Base-by-base conservation (phyloP, 2,113 vertebrate genomes). In the Tricholaema leucomelas region DNA sequence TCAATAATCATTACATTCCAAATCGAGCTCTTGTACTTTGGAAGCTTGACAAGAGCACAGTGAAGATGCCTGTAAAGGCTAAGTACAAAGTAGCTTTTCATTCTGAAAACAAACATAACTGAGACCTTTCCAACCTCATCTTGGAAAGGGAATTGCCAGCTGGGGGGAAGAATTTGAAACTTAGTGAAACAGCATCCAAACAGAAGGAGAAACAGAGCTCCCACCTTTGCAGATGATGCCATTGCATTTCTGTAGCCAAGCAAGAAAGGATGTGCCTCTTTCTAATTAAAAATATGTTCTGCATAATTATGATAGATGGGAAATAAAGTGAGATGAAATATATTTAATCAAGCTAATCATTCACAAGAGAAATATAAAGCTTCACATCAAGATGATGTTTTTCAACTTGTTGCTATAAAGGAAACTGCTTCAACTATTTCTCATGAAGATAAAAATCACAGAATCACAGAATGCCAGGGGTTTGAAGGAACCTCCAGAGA, bases 321-420 rank as follows among this genome's bases (percentile, higher is more conserved):
- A 93, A 93, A 93, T 88, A 80, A 87, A 95, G 63, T 59, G 63
- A 91, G 63, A 87, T 73, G 8, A 85, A 92, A 86, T 42, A 35
- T 56, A 66, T 94, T 91, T 96, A 92, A 94, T 96, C 84, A 81
- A 81, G 67, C 38, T 82, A 91, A 93, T 78, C 4, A 55, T 85
- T 91, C 93, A 91, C 70, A 66, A 73, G 61, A 92, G 82, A 85
- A 88, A 89, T 83, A 58, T 28, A 87, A 72, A 85, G 17, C 38
- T 87, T 76, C n/a, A 50, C 12, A 82, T 28, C 40, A 93, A 90
- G 28, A 75, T 42, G 10, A 77, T 24, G 11, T 33, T 67, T 61
- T 94, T 84, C 52, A 76, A 48, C 11, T 59, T 25, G 16, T 27
- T 28, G 60, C 42, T 66, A 42, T 17, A 63, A 56, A 71, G 50